Base-by-base conservation (phyloP, 2,888 invertebrate species). In the Apamea anceps region DNA sequence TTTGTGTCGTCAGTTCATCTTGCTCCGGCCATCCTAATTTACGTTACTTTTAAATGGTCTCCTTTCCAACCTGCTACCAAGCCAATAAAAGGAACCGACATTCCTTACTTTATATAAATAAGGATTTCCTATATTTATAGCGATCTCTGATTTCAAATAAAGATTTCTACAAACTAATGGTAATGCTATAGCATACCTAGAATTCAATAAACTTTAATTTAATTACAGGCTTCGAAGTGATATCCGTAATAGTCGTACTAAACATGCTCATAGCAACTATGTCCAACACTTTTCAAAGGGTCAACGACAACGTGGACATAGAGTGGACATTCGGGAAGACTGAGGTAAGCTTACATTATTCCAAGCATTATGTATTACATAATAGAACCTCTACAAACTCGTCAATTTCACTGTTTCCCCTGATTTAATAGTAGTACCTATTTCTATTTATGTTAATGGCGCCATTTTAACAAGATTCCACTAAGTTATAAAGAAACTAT, bases 241-340 rank as follows among this genome's bases (percentile, higher is more conserved):
- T 98, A 89, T 97, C 97, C 77, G 98, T 98, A 79, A 97, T 98
- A 86, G 97, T 98, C 84, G 97, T 98, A 62, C 94, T 98, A 85
- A 98, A 98, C 93, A 98, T 98, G 98, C 94, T 98, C 81, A 98
- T 98, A 90, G 98, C 98, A n/a, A 98, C 98, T 37, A 98, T 98
- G 98, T 98, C 98, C 3, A 98, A 98, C 87, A 98, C 98, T 0
- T 98, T 98, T 91, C 98, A 98, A 93, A 97, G 97, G 88, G 98
- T 98, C 66, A 97, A 97, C 32, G 97, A 98, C 85, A 98, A 98
- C 90, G 97, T 98, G 68, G 98, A 98, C 87, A 97, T 98, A 6
- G 98, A 98, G 90, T 98, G 98, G 98, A 98, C 98, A 45, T 98
- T 98, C 91, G 98, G 98, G 0, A 97, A 98, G 88, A 98, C 98